Evolutionary conservation across 1,140 invertebrate genomes (phyloP).

Genomic region (Drosophila kohkoa): DNA sequence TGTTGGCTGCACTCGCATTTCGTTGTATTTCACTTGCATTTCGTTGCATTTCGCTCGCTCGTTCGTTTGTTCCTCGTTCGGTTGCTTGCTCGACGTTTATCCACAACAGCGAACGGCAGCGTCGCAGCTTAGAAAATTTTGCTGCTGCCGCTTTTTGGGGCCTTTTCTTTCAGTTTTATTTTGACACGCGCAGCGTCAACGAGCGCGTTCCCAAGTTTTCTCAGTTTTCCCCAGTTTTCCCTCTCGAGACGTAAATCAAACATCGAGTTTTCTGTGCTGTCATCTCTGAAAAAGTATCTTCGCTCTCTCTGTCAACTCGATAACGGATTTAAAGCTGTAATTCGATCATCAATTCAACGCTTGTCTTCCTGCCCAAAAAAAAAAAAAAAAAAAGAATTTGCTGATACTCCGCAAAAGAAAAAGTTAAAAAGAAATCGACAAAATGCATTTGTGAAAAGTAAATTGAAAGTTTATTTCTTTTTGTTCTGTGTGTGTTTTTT

Average conservation of each 20-base stretch:
- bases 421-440: neutral
- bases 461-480: neutral
- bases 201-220: slow-evolving; percentile 38
- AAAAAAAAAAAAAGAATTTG: too few species aligned
- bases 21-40: slow-evolving; percentile 29
- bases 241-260: neutral
- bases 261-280: too few species aligned
- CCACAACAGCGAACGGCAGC: slow-evolving; percentile 47
- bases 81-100: slow-evolving; percentile 62
- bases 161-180: slow-evolving; percentile 66
- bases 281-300: neutral
- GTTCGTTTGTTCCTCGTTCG: slow-evolving; percentile 34
- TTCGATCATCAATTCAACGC: slow-evolving; percentile 56
- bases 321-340: slow-evolving; percentile 42
- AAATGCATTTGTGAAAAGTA: slow-evolving; percentile 18
- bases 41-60: slow-evolving; percentile 54
- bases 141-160: slow-evolving; percentile 41
- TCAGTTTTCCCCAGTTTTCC: neutral
- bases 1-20: slow-evolving; percentile 67
- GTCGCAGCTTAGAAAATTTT: slow-evolving; percentile 66
- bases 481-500: too few species aligned
- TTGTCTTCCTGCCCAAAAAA: slow-evolving; percentile 8
- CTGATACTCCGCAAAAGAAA: neutral
- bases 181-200: slow-evolving; percentile 74
- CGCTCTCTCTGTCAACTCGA: slow-evolving; percentile 3